Conservation (phyloP, 1,140 invertebrate genomes). For the Chironomus striatipennis region DNA sequence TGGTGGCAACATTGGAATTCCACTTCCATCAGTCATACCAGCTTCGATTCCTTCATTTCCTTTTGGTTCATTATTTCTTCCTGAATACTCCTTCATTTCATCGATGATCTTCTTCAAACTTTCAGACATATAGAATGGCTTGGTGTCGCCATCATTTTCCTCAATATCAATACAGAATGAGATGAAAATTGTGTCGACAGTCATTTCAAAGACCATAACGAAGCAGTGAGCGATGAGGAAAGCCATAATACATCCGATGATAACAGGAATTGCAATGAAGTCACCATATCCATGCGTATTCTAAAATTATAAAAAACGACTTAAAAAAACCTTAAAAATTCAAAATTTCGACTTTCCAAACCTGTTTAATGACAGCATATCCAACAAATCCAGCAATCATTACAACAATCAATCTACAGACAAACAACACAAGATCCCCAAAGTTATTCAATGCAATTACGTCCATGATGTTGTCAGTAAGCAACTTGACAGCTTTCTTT, state of each 20-base stretch:
- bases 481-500: slow-evolving; percentile 49
- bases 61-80: neutral
- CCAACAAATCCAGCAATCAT: slow-evolving; percentile 40
- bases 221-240: slow-evolving; percentile 67
- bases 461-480: slow-evolving; percentile 54
- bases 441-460: slow-evolving; percentile 69
- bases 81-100: neutral
- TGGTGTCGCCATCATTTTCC: slow-evolving; percentile 60
- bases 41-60: neutral
- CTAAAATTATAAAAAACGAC: neutral
- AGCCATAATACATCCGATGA: slow-evolving; percentile 51
- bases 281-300: neutral
- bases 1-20: no score
- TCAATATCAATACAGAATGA: slow-evolving; percentile 75
- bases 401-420: slow-evolving; percentile 60
- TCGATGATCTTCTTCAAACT: slow-evolving; percentile 51
- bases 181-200: slow-evolving; percentile 73
- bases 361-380: neutral
- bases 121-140: slow-evolving; percentile 66
- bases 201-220: slow-evolving; percentile 69
- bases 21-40: no score
- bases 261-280: slow-evolving; percentile 43
- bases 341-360: neutral
- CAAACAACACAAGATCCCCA: slow-evolving; percentile 66
- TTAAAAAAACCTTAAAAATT: neutral